These are phyloP conservation scores for Aspiorhynchus laticeps DNA, from an alignment of 2,113 vertebrate genomes.

Conservation along the genomic window DNA sequence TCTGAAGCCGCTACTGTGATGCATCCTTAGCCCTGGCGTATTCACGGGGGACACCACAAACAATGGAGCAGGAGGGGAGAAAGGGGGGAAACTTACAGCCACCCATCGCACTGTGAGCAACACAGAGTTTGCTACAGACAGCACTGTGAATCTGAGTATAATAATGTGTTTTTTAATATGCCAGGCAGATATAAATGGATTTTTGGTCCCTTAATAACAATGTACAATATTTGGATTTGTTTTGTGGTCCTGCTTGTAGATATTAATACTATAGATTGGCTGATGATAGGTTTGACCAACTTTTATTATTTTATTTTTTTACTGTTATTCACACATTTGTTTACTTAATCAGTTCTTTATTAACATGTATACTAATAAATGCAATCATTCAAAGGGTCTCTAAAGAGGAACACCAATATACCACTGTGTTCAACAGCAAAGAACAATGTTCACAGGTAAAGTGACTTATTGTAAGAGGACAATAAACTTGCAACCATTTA, in stretches of 20 bases:
- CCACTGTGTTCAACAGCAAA: neutral
- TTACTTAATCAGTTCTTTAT: neutral
- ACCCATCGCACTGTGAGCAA: neutral
- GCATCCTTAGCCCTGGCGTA: constrained; percentile 79
- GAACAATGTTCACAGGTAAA: neutral
- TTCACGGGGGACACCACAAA: constrained; percentile 80
- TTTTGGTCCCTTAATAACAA: neutral
- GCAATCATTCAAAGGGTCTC: neutral
- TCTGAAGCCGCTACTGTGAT: constrained; percentile 79
- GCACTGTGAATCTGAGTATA: neutral
- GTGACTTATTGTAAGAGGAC: neutral
- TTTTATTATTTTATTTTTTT: neutral
- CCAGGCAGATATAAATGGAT: neutral
- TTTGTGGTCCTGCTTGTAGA: neutral
- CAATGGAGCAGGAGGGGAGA: constrained; percentile 58
- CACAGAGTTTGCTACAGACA: neutral
- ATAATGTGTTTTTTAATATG: neutral
- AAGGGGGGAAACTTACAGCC: constrained; percentile 57
- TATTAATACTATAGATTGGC: neutral
- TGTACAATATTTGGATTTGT: neutral
- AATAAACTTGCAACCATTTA: neutral
- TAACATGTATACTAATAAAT: neutral
- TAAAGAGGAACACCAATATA: neutral
- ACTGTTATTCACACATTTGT: neutral
- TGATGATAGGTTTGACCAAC: neutral